Percentiles rank a stretch among this genome's conserved stretches.
phyloP scores from a whole-genome alignment of 2,113 vertebrate genomes.

The Stegostoma tigrinum region DNA sequence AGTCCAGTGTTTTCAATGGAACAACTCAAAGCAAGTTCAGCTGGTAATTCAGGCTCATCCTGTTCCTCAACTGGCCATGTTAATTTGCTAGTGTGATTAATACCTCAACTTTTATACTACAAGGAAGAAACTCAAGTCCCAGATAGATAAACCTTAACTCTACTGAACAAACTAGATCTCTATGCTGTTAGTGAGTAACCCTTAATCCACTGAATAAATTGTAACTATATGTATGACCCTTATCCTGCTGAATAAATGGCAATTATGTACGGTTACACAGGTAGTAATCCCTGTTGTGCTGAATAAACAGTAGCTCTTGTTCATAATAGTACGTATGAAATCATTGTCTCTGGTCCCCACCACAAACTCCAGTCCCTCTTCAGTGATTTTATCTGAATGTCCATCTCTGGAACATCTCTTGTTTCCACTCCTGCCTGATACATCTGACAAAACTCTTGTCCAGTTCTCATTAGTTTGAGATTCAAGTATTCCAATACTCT shows the following conservation, averaged over 20 bases:
- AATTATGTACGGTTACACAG: neutral
- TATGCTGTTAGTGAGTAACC: neutral
- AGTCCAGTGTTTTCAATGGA: neutral
- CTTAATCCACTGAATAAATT: neutral
- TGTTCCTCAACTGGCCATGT: neutral
- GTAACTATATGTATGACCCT: neutral
- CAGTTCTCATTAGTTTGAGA: neutral
- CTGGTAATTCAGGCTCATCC: neutral
- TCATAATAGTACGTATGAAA: neutral
- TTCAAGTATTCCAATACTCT: neutral
- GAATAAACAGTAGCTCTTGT: neutral
- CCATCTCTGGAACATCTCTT: neutral
- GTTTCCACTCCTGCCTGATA: neutral
- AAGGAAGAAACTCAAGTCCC: neutral
- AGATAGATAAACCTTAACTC: neutral
- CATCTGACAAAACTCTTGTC: neutral
- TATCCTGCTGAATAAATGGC: neutral
- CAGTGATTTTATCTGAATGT: neutral
- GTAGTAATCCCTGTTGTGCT: neutral
- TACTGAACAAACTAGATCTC: neutral
- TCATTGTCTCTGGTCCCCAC: neutral
- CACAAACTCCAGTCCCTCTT: neutral
- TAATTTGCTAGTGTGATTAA: neutral
- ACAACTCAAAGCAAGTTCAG: neutral
- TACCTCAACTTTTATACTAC: neutral